Conservation (phyloP, 2,113 vertebrate genomes). For the Zosterops japonicus region DNA sequence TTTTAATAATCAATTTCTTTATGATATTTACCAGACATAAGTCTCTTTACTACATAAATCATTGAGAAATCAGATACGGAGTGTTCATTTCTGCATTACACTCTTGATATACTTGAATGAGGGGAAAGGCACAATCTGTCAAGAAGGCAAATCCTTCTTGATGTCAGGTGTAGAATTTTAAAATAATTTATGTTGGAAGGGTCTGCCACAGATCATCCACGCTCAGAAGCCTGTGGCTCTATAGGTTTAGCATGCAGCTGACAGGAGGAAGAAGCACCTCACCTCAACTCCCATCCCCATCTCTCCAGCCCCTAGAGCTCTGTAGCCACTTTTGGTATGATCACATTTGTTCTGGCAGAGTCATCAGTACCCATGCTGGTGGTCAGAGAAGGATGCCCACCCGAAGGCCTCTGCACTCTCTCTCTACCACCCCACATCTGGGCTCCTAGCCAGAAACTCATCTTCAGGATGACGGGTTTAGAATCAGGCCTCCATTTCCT, state of each 20-base stretch:
- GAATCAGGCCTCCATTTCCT: neutral
- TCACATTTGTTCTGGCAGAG: neutral
- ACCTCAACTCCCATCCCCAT: neutral
- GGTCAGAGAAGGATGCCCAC: neutral
- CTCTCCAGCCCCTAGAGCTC: neutral
- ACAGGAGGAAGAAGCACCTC: neutral
- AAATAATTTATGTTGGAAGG: neutral
- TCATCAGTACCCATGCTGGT: neutral
- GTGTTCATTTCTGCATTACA: neutral
- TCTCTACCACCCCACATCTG: neutral
- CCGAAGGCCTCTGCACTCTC: neutral
- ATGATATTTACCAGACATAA: neutral
- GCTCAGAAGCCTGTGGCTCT: rapidly evolving
- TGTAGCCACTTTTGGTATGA: neutral
- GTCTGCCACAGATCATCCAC: neutral
- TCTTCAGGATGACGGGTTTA: neutral
- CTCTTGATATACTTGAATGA: neutral
- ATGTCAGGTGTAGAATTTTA: neutral
- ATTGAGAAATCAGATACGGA: neutral
- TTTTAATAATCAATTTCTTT: neutral
- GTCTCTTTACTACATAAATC: neutral
- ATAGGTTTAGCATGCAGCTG: neutral
- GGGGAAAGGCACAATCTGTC: neutral
- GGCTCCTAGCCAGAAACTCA: neutral
- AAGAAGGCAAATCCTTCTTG: neutral